These are phyloP conservation scores for Gerris lacustris DNA, from an alignment of 2,888 invertebrate genomes.

Conservation along the genomic window DNA sequence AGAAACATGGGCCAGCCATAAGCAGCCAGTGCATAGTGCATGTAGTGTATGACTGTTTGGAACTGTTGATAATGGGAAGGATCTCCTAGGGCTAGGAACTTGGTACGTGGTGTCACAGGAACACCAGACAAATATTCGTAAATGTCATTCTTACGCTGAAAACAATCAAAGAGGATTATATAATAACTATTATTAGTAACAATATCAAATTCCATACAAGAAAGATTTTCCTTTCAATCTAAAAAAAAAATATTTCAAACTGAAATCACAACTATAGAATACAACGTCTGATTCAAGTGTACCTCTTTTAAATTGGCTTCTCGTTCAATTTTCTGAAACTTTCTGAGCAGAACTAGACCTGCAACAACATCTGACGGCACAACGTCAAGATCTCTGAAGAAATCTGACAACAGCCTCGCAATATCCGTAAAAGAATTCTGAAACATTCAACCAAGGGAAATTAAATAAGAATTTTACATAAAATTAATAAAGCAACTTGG, in stretches of 20 bases:
- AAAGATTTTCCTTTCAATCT: neutral
- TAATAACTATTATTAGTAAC: too few relatives aligned
- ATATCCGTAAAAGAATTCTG: constrained; percentile 76
- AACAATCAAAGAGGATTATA: constrained; percentile 22
- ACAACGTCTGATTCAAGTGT: constrained; percentile 13
- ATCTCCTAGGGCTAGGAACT: constrained; percentile 66
- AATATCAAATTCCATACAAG: neutral
- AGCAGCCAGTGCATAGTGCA: constrained; percentile 71
- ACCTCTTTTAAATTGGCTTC: constrained; percentile 60
- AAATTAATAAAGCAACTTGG: too few relatives aligned
- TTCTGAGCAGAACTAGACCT: constrained; percentile 63
- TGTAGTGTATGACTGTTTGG: constrained; percentile 63
- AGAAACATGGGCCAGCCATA: constrained; percentile 83
- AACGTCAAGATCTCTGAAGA: constrained; percentile 76
- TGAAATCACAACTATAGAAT: neutral
- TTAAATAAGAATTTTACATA: constrained; percentile 16
- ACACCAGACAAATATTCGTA: constrained; percentile 78
- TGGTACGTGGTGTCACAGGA: constrained; percentile 65
- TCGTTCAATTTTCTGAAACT: constrained; percentile 66
- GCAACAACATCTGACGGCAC: constrained; percentile 79
- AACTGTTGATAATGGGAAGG: constrained; percentile 56
- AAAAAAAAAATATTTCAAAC: neutral
- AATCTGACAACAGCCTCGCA: constrained; percentile 68
- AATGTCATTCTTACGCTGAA: constrained; percentile 62
- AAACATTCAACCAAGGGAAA: constrained; percentile 23